Conservation (phyloP, 64 coral and sea anemone species). For the Stichodactyla mertensii region DNA sequence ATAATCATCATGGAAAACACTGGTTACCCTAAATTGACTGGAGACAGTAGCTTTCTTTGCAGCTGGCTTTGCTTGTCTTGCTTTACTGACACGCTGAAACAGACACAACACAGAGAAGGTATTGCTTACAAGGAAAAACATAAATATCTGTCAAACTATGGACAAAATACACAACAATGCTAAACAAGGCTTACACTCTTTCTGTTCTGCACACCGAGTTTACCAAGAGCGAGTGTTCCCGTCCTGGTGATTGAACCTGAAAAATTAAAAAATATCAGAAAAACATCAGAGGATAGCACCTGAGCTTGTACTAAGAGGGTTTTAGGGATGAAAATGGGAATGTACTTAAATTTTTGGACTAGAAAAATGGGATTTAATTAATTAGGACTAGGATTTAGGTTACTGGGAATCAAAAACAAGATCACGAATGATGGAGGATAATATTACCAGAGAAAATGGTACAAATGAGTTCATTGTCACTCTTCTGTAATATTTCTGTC, state of each 20-base stretch:
- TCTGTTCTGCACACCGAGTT: not conserved
- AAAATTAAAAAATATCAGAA: not conserved
- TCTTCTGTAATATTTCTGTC: constrained; percentile 54
- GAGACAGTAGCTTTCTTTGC: constrained; percentile 65
- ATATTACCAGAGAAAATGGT: constrained; percentile 61
- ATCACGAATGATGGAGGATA: not conserved
- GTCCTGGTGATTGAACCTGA: constrained; percentile 70
- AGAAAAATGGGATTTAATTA: too few relatives aligned
- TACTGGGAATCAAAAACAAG: not conserved
- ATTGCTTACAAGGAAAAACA: not conserved
- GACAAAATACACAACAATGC: not conserved
- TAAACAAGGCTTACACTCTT: not conserved
- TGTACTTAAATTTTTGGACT: too few relatives aligned
- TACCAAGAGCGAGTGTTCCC: constrained; percentile 53
- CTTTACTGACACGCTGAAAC: constrained; percentile 53
- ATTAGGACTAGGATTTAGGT: too few relatives aligned
- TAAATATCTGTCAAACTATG: not conserved
- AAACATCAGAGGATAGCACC: not conserved
- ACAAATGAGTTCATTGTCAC: constrained; percentile 57
- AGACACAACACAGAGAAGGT: not conserved
- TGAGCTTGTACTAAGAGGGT: not conserved
- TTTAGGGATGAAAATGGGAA: too few relatives aligned
- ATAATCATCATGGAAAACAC: not conserved
- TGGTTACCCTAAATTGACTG: constrained; percentile 71
- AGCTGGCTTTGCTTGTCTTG: constrained; percentile 40